These are phyloP conservation scores for Anthopleura xanthogrammica DNA, from an alignment of 92 coral and sea anemone genomes.

Conservation along the genomic window DNA sequence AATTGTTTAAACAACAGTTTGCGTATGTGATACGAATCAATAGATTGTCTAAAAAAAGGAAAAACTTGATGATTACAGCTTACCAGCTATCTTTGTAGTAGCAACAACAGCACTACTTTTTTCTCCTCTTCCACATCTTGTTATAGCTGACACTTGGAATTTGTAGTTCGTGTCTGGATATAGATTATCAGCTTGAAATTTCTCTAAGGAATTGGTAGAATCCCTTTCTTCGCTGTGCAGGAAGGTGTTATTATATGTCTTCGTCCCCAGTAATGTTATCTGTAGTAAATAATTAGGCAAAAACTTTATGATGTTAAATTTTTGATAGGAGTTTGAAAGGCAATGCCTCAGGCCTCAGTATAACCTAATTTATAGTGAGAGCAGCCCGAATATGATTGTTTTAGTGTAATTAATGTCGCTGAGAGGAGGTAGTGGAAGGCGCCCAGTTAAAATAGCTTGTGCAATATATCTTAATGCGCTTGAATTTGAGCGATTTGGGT, in stretches of 20 bases:
- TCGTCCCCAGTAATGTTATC: neutral
- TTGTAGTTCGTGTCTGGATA: constrained; percentile 25
- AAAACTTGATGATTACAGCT: neutral
- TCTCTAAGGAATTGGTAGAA: neutral
- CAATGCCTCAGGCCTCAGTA: no score
- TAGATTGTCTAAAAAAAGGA: no score
- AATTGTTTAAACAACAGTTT: no score
- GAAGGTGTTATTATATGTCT: neutral
- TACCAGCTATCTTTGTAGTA: constrained; percentile 18
- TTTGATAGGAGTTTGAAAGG: no score
- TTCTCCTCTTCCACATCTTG: constrained; percentile 23
- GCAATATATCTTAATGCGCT: neutral
- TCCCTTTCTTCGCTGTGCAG: neutral
- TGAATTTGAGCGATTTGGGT: no score
- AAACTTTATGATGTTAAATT: neutral
- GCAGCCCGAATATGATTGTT: no score
- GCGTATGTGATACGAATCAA: no score
- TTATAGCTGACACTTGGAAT: constrained; percentile 22
- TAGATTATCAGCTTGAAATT: neutral
- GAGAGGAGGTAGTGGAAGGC: no score
- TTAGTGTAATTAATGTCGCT: no score
- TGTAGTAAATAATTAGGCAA: neutral
- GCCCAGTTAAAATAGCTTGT: no score
- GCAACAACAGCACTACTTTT: neutral
- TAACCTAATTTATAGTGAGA: no score